Conservation (phyloP, 1,140 invertebrate genomes). For the Aphelinus atriplicis region DNA sequence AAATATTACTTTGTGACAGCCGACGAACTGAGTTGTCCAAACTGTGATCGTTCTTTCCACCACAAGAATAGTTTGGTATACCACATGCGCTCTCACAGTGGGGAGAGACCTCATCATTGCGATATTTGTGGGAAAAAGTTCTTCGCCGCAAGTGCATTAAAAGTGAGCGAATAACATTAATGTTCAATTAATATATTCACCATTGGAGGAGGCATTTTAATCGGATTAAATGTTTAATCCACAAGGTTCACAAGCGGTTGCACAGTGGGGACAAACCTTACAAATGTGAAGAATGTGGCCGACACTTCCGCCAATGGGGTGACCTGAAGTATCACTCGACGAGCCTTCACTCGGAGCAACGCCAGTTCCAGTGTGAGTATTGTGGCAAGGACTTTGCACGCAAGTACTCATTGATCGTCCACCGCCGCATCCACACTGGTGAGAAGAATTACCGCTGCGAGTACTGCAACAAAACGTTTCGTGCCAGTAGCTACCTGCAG, state of each 20-base stretch:
- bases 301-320: conserved; percentile 85
- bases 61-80: conserved; percentile 87
- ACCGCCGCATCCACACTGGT: conserved; percentile 88
- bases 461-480: conserved; percentile 84
- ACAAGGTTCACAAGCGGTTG: conserved; percentile 76
- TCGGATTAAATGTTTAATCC: not conserved
- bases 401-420: conserved; percentile 92
- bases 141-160: conserved; percentile 81
- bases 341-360: conserved; percentile 83
- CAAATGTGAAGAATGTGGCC: conserved; percentile 80
- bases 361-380: conserved; percentile 89
- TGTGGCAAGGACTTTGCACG: conserved; percentile 92
- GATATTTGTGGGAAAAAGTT: conserved; percentile 84
- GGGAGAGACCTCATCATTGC: conserved; percentile 82
- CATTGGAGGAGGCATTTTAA: not conserved
- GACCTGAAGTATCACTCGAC: conserved; percentile 90
- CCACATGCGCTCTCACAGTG: conserved; percentile 82
- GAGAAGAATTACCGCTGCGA: conserved; percentile 91
- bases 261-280: conserved; percentile 84
- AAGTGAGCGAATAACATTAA: conserved; percentile 64
- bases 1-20: conserved; percentile 43
- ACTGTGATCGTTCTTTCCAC: conserved; percentile 80
- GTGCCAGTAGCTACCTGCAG: conserved; percentile 85
- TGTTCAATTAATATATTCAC: not conserved
- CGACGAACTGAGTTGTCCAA: conserved; percentile 70